phyloP scores from a whole-genome alignment of 2,797 vertebrate species.

The Lutra lutra region DNA sequence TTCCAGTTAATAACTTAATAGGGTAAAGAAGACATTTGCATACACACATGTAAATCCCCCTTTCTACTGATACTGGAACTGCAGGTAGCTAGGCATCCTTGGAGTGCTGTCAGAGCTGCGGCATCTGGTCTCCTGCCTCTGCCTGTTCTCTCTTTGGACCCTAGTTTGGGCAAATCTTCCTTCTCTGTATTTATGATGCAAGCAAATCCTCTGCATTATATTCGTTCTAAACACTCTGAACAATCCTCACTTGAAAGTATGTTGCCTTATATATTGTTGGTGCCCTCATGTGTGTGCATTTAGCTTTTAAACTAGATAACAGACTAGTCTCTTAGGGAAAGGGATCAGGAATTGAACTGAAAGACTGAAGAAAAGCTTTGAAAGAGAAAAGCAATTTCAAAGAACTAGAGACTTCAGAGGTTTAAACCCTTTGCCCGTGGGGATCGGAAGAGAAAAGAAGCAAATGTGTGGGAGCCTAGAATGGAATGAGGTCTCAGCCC shows the following conservation, averaged over 20 bases:
- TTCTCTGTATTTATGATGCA: background rate
- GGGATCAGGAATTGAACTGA: background rate
- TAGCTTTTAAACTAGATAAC: background rate
- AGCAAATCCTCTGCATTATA: background rate
- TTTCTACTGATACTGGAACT: background rate
- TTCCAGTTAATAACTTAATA: slow-evolving; percentile 69
- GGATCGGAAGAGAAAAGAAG: background rate
- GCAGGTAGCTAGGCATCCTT: background rate
- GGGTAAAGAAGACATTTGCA: slow-evolving; percentile 28
- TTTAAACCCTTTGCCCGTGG: background rate
- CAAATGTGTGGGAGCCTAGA: background rate
- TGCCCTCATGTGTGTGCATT: background rate
- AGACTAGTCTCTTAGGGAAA: background rate
- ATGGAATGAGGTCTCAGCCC: background rate
- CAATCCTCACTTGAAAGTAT: background rate
- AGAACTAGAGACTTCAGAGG: background rate
- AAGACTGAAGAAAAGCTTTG: slow-evolving; percentile 12
- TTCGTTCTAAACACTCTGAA: background rate
- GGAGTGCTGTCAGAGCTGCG: fast-evolving
- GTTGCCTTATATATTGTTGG: background rate
- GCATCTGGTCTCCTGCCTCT: background rate
- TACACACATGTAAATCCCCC: background rate
- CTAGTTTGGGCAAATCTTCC: background rate
- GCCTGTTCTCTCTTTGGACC: background rate
- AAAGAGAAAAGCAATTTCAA: slow-evolving; percentile 8